Conservation (phyloP, 2,888 invertebrate genomes). For the Malachius bipustulatus region DNA sequence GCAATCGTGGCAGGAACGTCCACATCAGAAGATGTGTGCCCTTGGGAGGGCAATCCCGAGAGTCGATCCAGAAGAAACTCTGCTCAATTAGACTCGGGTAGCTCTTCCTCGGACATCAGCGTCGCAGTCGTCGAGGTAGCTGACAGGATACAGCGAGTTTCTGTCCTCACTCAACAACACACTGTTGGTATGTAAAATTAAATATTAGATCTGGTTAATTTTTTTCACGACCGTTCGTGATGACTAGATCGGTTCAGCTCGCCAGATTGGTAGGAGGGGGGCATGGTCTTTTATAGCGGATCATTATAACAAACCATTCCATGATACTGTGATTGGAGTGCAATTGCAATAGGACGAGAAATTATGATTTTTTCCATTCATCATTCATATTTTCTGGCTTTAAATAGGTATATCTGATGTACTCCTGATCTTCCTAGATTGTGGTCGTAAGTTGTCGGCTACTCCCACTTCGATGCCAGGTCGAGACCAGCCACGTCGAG, state of each 20-base stretch:
- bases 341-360: too few species aligned
- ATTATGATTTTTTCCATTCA: too few species aligned
- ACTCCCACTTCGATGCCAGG: slow-evolving; percentile 22
- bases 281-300: too few species aligned
- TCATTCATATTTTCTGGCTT: too few species aligned
- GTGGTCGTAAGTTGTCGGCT: slow-evolving; percentile 37
- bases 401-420: too few species aligned
- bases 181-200: slow-evolving; percentile 37
- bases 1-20: slow-evolving; percentile 34
- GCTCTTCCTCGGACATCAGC: slow-evolving; percentile 66
- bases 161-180: slow-evolving; percentile 52
- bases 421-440: slow-evolving; percentile 45
- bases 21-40: slow-evolving; percentile 46
- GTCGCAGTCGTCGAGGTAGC: slow-evolving; percentile 34
- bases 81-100: slow-evolving; percentile 57
- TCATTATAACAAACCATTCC: too few species aligned
- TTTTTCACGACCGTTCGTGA: too few species aligned
- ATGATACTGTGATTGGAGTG: too few species aligned
- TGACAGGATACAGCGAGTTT: slow-evolving; percentile 50
- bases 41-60: slow-evolving; percentile 41
- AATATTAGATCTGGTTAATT: too few species aligned
- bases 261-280: too few species aligned
- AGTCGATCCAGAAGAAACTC: slow-evolving; percentile 29
- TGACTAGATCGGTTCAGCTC: too few species aligned
- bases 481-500: slow-evolving; percentile 33